phyloP scores from a whole-genome alignment of 2,113 vertebrate genomes.

The crab-eating macaque (Macaca fascicularis) region DNA sequence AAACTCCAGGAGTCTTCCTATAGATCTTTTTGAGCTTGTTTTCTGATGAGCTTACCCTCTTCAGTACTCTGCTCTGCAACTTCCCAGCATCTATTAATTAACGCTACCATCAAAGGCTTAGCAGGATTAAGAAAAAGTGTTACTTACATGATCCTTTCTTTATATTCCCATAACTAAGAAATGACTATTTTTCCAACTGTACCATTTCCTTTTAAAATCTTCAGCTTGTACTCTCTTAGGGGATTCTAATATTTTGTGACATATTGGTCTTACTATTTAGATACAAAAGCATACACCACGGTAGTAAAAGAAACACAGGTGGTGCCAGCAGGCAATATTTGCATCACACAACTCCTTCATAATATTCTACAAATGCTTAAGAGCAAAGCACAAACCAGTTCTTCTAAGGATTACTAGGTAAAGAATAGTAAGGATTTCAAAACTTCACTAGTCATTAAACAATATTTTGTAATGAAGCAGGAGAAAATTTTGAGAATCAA shows the following conservation, averaged over 20 bases:
- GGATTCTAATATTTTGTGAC: not conserved
- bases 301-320: not conserved
- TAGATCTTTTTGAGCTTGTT: not conserved
- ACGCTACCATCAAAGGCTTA: not conserved
- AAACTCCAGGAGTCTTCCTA: not conserved
- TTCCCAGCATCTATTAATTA: not conserved
- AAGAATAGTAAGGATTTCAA: not conserved
- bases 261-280: not conserved
- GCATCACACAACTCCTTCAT: not conserved
- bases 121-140: not conserved
- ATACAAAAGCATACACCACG: not conserved
- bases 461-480: slow-evolving; percentile 5
- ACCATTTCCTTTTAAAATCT: not conserved
- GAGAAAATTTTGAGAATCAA: slow-evolving; percentile 25
- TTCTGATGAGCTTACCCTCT: not conserved
- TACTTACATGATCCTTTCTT: not conserved
- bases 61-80: not conserved
- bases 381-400: not conserved
- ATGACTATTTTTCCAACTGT: not conserved
- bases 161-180: not conserved
- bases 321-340: not conserved
- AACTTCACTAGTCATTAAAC: slow-evolving; percentile 14
- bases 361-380: not conserved
- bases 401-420: not conserved
- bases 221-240: not conserved